Conservation (phyloP, 1,140 invertebrate species). For the Lepidotrigona ventralis region DNA sequence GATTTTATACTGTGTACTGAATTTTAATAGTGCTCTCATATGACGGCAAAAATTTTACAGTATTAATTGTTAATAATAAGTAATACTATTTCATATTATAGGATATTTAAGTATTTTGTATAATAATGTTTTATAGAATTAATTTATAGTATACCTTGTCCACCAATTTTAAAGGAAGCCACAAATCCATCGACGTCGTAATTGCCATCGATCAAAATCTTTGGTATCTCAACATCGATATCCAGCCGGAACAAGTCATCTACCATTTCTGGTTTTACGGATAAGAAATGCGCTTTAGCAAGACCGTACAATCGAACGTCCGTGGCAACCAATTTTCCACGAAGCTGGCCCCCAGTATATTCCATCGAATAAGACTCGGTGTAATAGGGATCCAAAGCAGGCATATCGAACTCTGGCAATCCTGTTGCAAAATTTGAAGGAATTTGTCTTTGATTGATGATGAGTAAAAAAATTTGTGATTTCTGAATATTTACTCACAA, state of each 20-base stretch:
- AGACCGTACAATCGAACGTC: conserved; percentile 79
- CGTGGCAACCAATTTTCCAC: conserved; percentile 76
- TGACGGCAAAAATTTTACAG: no score
- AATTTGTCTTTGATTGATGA: neutral
- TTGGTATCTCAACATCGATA: conserved; percentile 79
- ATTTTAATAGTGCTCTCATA: no score
- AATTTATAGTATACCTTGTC: conserved; percentile 72
- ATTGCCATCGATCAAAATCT: conserved; percentile 76
- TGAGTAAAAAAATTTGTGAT: neutral
- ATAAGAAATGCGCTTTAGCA: conserved; percentile 77
- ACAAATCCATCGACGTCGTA: conserved; percentile 80
- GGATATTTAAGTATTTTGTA: no score
- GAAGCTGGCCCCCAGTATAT: conserved; percentile 79
- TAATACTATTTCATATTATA: no score
- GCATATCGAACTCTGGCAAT: conserved; percentile 78
- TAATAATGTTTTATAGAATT: no score
- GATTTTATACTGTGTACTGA: no score
- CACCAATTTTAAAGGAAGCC: conserved; percentile 78
- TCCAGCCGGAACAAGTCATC: conserved; percentile 80
- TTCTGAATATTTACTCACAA: no score
- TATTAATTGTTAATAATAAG: no score
- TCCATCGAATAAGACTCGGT: conserved; percentile 75
- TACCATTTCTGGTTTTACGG: conserved; percentile 79
- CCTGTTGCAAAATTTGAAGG: conserved; percentile 64
- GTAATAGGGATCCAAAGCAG: conserved; percentile 79